Conservation (phyloP, 2,888 invertebrate species). For the Rambutsinella grinnellia region DNA sequence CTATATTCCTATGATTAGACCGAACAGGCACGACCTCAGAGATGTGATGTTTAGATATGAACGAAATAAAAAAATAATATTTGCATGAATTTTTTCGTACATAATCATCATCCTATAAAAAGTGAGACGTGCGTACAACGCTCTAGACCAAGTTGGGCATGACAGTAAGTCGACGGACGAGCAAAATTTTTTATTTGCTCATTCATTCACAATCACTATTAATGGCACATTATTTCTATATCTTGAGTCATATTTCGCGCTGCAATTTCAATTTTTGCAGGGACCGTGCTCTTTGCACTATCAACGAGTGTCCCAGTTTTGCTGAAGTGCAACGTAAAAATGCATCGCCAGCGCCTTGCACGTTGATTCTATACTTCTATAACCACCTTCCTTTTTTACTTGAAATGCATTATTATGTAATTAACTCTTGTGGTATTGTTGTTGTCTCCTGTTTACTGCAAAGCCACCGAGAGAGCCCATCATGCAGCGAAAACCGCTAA, state of each 20-base stretch:
- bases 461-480: not conserved
- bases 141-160: not conserved
- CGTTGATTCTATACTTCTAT: too few species aligned
- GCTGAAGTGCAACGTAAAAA: constrained; percentile 19
- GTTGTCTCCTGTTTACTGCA: not conserved
- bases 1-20: not conserved
- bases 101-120: not conserved
- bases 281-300: not conserved
- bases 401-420: not conserved
- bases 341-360: not conserved
- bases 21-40: not conserved
- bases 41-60: not conserved
- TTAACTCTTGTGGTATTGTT: not conserved
- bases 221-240: not conserved
- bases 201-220: not conserved
- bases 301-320: constrained; percentile 6
- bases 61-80: not conserved
- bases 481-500: constrained; percentile 21
- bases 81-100: not conserved
- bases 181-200: not conserved
- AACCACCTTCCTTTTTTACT: not conserved
- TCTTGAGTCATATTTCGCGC: too few species aligned
- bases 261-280: not conserved
- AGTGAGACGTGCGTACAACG: too few species aligned
- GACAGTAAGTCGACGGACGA: not conserved